Conservation (phyloP, 2,888 invertebrate species). For the Limnephilus rhombicus region DNA sequence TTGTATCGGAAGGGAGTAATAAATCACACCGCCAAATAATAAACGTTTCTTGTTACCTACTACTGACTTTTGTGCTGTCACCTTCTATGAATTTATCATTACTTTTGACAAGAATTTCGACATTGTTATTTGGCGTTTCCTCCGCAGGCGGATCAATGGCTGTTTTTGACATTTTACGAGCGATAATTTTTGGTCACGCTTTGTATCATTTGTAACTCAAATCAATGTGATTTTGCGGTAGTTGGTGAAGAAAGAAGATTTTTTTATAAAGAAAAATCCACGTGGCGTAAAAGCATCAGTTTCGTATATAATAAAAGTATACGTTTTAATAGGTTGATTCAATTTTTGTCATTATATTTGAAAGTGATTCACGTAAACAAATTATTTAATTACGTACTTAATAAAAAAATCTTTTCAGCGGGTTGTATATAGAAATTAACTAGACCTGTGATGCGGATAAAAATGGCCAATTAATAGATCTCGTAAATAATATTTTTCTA, state of each 20-base stretch:
- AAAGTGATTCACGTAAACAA: background rate
- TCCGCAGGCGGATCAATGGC: slow-evolving; percentile 18
- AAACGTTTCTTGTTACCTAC: slow-evolving; percentile 63
- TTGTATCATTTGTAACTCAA: slow-evolving; percentile 7
- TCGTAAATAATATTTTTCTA: no score
- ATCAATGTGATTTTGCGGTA: background rate
- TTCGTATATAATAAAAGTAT: background rate
- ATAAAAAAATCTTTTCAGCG: background rate
- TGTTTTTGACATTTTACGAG: slow-evolving; percentile 27
- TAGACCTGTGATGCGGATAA: background rate
- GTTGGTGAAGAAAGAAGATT: background rate
- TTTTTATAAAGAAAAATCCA: background rate
- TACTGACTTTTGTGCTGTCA: slow-evolving; percentile 62
- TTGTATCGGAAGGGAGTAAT: slow-evolving; percentile 55
- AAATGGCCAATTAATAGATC: background rate
- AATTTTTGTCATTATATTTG: background rate
- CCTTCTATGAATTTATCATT: slow-evolving; percentile 65
- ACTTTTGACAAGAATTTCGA: slow-evolving; percentile 63
- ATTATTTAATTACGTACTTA: no score
- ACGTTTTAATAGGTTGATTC: background rate
- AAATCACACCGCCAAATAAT: slow-evolving; percentile 62
- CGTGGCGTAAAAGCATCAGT: background rate
- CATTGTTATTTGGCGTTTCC: slow-evolving; percentile 58
- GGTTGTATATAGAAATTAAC: background rate
- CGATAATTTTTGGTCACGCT: slow-evolving; percentile 28